A percentile compares a stretch with the other conserved stretches of the same genome.
These are phyloP conservation scores for Dryobates pubescens DNA, from an alignment of 2,797 vertebrate genomes.

Conservation along the genomic window DNA sequence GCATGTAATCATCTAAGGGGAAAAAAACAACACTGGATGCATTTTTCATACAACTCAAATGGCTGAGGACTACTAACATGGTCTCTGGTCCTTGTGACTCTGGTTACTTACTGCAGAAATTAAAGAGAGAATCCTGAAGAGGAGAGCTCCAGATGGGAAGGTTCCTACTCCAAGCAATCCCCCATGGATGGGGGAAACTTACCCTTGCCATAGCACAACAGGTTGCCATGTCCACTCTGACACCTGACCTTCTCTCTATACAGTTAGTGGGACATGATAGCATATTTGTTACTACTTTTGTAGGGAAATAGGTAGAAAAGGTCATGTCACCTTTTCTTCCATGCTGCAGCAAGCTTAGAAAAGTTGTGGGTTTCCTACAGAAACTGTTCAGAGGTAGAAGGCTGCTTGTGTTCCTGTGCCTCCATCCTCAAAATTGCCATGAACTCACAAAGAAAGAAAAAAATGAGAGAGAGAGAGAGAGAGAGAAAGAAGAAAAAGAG, in stretches of 20 bases:
- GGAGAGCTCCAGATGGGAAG: neutral
- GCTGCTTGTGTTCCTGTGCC: neutral
- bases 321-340: neutral
- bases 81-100: neutral
- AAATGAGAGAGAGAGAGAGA: neutral
- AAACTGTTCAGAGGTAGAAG: neutral
- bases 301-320: neutral
- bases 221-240: neutral
- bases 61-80: neutral
- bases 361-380: neutral
- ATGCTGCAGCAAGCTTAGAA: neutral
- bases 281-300: neutral
- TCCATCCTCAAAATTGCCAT: neutral
- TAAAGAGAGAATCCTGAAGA: neutral
- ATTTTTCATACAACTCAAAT: neutral
- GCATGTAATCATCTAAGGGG: neutral
- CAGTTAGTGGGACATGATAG: neutral
- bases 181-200: neutral
- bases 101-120: neutral
- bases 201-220: neutral
- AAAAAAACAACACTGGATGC: neutral
- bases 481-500: rapidly evolving
- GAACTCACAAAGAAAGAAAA: neutral
- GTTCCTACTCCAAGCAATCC: neutral
- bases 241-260: neutral